Conservation (phyloP, 2,888 invertebrate species). For the Ochropacha duplaris region DNA sequence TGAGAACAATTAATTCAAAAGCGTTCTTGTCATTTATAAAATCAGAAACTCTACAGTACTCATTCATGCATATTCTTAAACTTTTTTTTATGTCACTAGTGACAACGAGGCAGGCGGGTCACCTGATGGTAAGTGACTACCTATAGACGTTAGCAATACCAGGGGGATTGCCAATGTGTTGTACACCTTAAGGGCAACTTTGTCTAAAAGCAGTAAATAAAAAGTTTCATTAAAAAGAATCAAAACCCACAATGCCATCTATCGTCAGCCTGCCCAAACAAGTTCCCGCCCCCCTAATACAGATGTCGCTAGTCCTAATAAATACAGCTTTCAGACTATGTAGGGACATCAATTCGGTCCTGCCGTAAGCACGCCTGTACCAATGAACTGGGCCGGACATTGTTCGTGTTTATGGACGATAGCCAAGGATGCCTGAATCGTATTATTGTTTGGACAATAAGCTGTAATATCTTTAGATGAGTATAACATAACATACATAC, state of each 20-base stretch:
- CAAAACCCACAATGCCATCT: background rate
- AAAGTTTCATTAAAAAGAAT: background rate
- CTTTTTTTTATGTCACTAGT: too few species aligned
- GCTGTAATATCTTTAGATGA: background rate
- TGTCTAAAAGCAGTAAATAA: too few species aligned
- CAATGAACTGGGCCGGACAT: slow-evolving; percentile 24
- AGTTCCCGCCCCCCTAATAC: background rate
- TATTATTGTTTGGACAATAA: background rate
- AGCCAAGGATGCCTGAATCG: background rate
- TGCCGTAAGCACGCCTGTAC: slow-evolving; percentile 28
- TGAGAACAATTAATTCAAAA: too few species aligned
- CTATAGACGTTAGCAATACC: too few species aligned
- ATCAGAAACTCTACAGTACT: too few species aligned
- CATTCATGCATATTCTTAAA: too few species aligned
- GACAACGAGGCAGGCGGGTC: too few species aligned
- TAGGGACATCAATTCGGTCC: slow-evolving; percentile 27
- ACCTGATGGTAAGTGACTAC: too few species aligned
- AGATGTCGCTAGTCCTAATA: background rate
- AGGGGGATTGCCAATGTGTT: too few species aligned
- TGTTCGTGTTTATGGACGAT: slow-evolving; percentile 23
- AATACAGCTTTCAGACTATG: background rate
- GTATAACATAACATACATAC: background rate
- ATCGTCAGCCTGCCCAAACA: background rate
- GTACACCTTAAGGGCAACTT: too few species aligned
- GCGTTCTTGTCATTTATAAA: too few species aligned